Evolutionary conservation across 2,113 vertebrate species (phyloP).

Genomic region (Nymphicus hollandicus): DNA sequence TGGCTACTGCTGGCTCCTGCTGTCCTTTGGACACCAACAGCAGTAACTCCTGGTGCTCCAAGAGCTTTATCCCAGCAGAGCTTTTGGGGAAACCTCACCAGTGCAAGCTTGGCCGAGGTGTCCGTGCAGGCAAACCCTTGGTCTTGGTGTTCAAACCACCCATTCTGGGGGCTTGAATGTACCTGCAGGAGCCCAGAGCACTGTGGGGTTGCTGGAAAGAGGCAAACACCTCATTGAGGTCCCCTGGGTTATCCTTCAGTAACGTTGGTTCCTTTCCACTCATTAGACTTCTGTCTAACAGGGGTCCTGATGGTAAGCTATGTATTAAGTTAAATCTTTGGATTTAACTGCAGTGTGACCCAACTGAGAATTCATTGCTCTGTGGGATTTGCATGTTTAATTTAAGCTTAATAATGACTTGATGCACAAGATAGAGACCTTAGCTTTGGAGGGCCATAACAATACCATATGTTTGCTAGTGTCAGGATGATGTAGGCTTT

Average conservation of each 20-base stretch:
- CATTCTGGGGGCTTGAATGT: neutral
- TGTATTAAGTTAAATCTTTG: neutral
- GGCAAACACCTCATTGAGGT: neutral
- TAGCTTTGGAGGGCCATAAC: no score
- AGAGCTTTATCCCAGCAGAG: neutral
- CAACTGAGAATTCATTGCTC: neutral
- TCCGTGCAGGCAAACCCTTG: neutral
- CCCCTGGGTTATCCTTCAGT: neutral
- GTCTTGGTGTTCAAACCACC: neutral
- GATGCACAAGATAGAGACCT: neutral
- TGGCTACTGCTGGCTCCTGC: neutral
- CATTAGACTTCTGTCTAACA: neutral
- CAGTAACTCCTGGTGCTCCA: neutral
- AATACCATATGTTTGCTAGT: neutral
- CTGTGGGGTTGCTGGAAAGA: neutral
- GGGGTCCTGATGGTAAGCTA: neutral
- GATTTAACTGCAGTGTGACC: neutral
- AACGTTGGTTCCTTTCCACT: neutral
- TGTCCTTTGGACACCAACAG: neutral
- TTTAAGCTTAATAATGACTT: neutral
- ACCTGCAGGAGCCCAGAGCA: neutral
- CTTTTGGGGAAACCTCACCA: neutral
- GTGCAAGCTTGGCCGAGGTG: neutral
- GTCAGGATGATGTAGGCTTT: neutral
- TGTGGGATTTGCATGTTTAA: neutral